Base-by-base conservation (phyloP, 2,113 vertebrate genomes). In the Ahaetulla prasina region DNA sequence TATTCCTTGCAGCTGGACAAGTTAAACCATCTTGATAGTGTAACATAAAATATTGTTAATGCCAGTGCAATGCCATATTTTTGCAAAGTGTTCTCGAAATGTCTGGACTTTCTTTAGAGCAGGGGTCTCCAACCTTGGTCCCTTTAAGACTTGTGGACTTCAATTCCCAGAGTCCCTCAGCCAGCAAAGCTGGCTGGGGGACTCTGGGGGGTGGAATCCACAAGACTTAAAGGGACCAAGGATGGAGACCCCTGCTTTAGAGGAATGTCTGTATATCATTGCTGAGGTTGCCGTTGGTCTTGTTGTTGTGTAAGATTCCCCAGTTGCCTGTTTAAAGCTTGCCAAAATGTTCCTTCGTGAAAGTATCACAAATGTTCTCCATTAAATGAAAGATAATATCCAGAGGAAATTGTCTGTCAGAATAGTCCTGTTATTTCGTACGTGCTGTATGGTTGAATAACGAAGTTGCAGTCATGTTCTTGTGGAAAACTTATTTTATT, bases 11-110 rank as follows among this genome's bases (percentile, higher is more conserved):
- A 3, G 25, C n/a, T 88, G 7, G 88, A 54, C 27, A 2, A 0
- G 0, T 0, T 45, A 8, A 30, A 43, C 18, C 0, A 9, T 43
- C 43, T 20, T 2, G 4, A 1, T 35, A 47, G 8, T 89, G 0
- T 54, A 11, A 11, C 63, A 16, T 80, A 0, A 0, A 2, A 7
- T 22, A 2, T 0, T 0, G 85, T 49, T 12, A 54, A 50, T 90
- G 18, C 39, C 35, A 85, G 18, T 57, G 35, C 47, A 91, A 50
- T 0, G 0, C 22, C 35, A 47, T 74, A 45, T 10, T 52, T 63
- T 2, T 49, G 85, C 55, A 60, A 87, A 45, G 3, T 10, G 11
- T 49, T 52, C 35, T 55, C 80, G 12, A 43, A 54, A 53, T 74
- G 20, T 0, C 49, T 23, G 50, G 43, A 20, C 3, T 90, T 87